Percentiles rank a stretch among this genome's conserved stretches.
These are phyloP conservation scores for Eupithecia tripunctaria DNA, from an alignment of 2,888 invertebrate species.

Conservation along the genomic window DNA sequence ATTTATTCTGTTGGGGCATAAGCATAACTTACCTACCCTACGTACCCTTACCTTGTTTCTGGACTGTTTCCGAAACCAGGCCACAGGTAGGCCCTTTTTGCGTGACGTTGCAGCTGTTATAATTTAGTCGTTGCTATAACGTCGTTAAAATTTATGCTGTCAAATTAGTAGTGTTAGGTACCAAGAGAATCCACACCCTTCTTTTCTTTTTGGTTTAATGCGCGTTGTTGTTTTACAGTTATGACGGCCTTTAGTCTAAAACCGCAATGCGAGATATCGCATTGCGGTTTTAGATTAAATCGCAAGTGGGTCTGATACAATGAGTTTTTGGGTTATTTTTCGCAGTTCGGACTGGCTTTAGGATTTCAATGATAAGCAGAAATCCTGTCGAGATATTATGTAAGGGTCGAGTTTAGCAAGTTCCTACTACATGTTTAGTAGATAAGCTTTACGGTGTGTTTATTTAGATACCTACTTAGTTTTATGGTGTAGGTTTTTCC, in stretches of 20 bases:
- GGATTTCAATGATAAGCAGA: background rate
- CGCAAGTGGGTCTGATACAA: background rate
- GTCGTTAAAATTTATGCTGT: background rate
- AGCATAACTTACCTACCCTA: too few species aligned
- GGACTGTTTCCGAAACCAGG: too few species aligned
- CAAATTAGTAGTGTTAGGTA: background rate
- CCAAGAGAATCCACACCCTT: background rate
- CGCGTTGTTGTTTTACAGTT: background rate
- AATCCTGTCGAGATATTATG: background rate
- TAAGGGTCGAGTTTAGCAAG: background rate
- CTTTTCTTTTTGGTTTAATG: background rate
- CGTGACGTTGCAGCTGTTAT: too few species aligned
- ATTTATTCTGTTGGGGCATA: too few species aligned
- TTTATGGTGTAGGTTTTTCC: conserved; percentile 8
- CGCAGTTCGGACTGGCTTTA: background rate
- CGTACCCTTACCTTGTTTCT: too few species aligned
- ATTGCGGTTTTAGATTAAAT: background rate
- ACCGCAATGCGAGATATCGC: background rate
- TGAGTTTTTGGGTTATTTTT: background rate
- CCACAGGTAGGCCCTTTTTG: too few species aligned
- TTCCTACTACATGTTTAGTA: background rate
- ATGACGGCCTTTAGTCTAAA: background rate
- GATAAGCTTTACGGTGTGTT: background rate
- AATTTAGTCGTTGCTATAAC: background rate
- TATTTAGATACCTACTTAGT: background rate